These are phyloP conservation scores for Agrilus mali DNA, from an alignment of 2,888 invertebrate species.

Conservation along the genomic window DNA sequence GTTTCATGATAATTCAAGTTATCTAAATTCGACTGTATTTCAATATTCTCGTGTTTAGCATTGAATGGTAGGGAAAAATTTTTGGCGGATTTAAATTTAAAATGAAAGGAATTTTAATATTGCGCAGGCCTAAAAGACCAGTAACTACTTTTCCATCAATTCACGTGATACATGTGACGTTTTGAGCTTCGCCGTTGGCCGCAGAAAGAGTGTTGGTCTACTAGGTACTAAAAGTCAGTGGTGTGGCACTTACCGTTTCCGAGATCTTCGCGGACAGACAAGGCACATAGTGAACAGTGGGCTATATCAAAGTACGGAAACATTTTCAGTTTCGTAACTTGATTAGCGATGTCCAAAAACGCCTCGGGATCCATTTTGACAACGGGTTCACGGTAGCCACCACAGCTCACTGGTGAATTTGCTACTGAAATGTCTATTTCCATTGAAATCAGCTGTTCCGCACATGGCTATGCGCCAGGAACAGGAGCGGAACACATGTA, in stretches of 20 bases:
- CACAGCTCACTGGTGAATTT: neutral
- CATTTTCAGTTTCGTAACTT: conserved; percentile 98
- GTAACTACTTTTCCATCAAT: too few relatives aligned
- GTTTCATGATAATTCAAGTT: too few relatives aligned
- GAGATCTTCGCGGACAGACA: conserved; percentile 91
- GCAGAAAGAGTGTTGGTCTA: too few relatives aligned
- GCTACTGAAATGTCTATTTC: conserved; percentile 10
- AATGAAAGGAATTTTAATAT: too few relatives aligned
- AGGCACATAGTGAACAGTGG: conserved; percentile 87
- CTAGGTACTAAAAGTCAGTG: too few relatives aligned
- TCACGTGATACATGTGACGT: too few relatives aligned
- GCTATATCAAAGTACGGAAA: conserved; percentile 99
- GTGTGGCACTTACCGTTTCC: conserved; percentile 60
- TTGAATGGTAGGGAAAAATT: too few relatives aligned
- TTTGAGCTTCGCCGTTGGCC: too few relatives aligned
- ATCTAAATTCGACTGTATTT: too few relatives aligned
- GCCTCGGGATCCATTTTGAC: conserved; percentile 84
- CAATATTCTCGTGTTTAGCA: too few relatives aligned
- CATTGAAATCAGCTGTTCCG: conserved; percentile 9
- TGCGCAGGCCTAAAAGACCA: too few relatives aligned
- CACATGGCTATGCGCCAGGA: conserved; percentile 11
- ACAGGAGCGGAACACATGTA: neutral
- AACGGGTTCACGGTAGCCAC: neutral
- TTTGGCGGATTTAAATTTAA: too few relatives aligned
- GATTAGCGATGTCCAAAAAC: conserved; percentile 95